phyloP scores from a whole-genome alignment of 2,888 invertebrate genomes.

The Andrena haemorrhoa region DNA sequence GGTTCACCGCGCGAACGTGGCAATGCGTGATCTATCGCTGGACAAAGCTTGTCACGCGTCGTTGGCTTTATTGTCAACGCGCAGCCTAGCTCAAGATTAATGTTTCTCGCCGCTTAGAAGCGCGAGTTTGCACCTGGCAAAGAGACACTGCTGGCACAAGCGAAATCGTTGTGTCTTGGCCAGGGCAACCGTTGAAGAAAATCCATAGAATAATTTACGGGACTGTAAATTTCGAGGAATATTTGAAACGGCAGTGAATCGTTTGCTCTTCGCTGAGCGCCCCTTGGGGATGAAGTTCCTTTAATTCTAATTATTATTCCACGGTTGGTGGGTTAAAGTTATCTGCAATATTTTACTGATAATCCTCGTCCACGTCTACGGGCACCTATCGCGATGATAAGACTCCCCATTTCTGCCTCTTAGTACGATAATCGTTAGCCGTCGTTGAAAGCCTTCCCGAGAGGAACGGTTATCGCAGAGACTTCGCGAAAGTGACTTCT shows the following conservation, averaged over 20 bases:
- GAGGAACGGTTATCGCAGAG: slow-evolving; percentile 7
- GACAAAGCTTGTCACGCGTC: slow-evolving; percentile 37
- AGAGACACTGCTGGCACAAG: slow-evolving; percentile 4
- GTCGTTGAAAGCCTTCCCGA: background rate
- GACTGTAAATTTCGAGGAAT: background rate
- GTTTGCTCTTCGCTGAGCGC: background rate
- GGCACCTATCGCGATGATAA: background rate
- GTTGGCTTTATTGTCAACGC: slow-evolving; percentile 54
- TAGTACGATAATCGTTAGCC: background rate
- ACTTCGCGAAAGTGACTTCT: slow-evolving; percentile 29
- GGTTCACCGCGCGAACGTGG: slow-evolving; percentile 25
- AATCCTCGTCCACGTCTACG: background rate
- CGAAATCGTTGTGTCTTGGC: background rate
- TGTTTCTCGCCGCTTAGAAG: slow-evolving; percentile 36
- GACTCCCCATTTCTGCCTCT: background rate
- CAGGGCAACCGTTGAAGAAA: slow-evolving; percentile 4
- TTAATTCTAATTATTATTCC: too few relatives aligned
- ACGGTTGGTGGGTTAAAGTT: too few relatives aligned
- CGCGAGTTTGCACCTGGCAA: slow-evolving; percentile 28
- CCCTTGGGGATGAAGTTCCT: background rate
- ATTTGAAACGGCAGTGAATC: background rate
- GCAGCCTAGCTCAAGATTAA: slow-evolving; percentile 50
- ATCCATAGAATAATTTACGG: slow-evolving; percentile 26
- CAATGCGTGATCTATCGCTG: slow-evolving; percentile 42
- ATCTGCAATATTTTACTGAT: too few relatives aligned